These are phyloP conservation scores for Caloenas nicobarica DNA, from an alignment of 2,113 vertebrate genomes.

Conservation along the genomic window DNA sequence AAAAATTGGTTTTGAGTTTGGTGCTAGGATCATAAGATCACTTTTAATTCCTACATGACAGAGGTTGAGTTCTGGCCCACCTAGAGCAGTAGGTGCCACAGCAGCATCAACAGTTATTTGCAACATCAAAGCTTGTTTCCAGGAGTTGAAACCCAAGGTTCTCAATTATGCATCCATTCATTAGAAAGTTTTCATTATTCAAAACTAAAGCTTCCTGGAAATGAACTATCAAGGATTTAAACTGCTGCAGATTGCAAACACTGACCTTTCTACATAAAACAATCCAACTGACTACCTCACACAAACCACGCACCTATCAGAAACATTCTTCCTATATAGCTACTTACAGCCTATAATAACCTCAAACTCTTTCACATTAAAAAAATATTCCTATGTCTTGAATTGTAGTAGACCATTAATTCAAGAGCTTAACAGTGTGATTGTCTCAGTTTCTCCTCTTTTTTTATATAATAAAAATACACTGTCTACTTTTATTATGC, in stretches of 20 bases:
- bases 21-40: background rate
- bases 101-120: background rate
- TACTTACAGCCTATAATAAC: background rate
- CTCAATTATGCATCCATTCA: background rate
- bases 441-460: background rate
- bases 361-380: background rate
- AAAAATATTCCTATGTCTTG: rapidly evolving
- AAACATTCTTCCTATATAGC: background rate
- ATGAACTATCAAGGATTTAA: background rate
- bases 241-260: background rate
- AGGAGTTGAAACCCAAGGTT: background rate
- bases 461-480: background rate
- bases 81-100: background rate
- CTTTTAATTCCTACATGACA: background rate
- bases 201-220: background rate
- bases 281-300: background rate
- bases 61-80: rapidly evolving
- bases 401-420: background rate
- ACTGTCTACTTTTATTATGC: background rate
- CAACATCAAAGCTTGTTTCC: background rate
- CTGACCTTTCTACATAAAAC: background rate
- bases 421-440: background rate
- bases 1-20: background rate
- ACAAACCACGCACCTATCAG: background rate
- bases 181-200: background rate